Evolutionary conservation across 2,113 vertebrate genomes (phyloP).

Genomic region (Ameiurus melas): DNA sequence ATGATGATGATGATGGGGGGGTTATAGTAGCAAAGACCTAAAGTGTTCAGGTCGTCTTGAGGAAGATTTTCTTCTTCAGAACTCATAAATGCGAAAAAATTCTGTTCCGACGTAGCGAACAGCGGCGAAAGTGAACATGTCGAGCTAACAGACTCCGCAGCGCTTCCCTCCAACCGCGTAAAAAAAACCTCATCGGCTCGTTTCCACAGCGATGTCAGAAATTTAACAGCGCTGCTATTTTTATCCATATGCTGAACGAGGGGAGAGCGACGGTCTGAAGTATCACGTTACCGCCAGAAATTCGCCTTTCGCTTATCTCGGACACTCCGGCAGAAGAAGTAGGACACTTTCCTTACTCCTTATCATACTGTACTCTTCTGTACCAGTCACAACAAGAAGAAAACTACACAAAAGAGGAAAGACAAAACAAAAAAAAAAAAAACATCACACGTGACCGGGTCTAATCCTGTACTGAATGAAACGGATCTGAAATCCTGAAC

Average conservation of each 20-base stretch:
- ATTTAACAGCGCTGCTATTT: conserved; percentile 23
- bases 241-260: not conserved
- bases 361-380: not conserved
- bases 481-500: not conserved
- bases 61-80: not conserved
- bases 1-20: not conserved
- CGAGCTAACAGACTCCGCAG: not conserved
- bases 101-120: not conserved
- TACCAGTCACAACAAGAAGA: not conserved
- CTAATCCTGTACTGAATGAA: not conserved
- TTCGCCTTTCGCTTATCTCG: not conserved
- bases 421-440: not conserved
- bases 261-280: not conserved
- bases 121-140: not conserved
- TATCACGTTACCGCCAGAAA: conserved; percentile 16
- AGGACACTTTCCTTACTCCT: not conserved
- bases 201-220: not conserved
- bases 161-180: not conserved
- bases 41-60: not conserved
- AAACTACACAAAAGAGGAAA: not conserved
- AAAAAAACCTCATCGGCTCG: not conserved
- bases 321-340: not conserved
- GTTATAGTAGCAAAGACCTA: not conserved
- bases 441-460: not conserved
- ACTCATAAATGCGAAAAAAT: not conserved